Base-by-base conservation (phyloP, 64 coral and sea anemone genomes). In the Pocillopora verrucosa region DNA sequence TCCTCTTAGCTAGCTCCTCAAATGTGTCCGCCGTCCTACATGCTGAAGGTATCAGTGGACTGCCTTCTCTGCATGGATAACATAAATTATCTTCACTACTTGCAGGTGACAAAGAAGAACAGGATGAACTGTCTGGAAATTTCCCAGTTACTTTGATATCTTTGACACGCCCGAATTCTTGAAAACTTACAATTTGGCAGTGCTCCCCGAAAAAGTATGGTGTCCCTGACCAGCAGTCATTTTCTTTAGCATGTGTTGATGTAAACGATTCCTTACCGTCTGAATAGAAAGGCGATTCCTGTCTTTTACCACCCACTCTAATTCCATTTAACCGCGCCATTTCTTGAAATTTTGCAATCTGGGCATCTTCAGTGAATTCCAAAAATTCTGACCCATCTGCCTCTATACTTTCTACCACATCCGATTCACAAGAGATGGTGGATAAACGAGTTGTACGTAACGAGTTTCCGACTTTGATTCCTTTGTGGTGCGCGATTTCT, bases 341-440 rank as follows among this genome's bases (percentile, higher is more conserved):
- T 84, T 84, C 63, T 16, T 84, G 60, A 51, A 84, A 84, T 84
- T 37, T 84, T 17, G 80, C 62, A 84, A 84, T 69, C 36, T 84
- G 60, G 6, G n/a, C 61, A 84, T 84, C 80, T 68, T 68, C 80
- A 82, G 34, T 36, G 10, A 63, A 82, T 6, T 82, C 59, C 26
- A 36, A 0, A 68, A 16, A 10, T 11, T 84, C 80, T n/a, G 68
- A 17, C 20, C 9, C 30, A 51, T 56, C 34, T 20, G 62, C 61
- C 38, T 82, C 30, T 16, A 56, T 17, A 11, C 56, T 15, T 34
- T n/a, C 34, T 20, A 22, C 16, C 37, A 22, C 15, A 20, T n/a
- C 9, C 34, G 10, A 14, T 77, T 6, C 67, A 70, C n/a, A 19
- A 15, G 36, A 16, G 41, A 19, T 77, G 6, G 16, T 17, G 41